Percentiles rank a stretch among this genome's conserved stretches.
phyloP scores from a whole-genome alignment of 2,797 vertebrate genomes.

The Perodicticus potto region DNA sequence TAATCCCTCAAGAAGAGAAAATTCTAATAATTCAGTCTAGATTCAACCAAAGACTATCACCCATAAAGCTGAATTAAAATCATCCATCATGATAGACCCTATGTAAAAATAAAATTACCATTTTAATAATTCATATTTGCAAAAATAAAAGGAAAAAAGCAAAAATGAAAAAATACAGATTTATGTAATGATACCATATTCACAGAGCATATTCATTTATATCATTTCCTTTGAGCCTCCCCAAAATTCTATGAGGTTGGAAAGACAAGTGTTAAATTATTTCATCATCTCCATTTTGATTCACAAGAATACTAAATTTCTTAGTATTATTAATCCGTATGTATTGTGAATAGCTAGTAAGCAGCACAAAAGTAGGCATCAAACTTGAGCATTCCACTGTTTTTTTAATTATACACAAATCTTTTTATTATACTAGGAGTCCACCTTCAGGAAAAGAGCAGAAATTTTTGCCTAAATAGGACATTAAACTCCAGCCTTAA shows the following conservation, averaged over 20 bases:
- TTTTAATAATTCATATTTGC: not conserved
- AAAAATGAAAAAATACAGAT: not conserved
- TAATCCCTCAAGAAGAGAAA: not conserved
- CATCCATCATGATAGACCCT: not conserved
- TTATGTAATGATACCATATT: not conserved
- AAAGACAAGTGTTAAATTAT: constrained; percentile 34
- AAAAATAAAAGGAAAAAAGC: too few species aligned
- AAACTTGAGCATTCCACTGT: not conserved
- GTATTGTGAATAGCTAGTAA: not conserved
- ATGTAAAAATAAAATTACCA: not conserved
- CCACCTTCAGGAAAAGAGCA: constrained; percentile 73
- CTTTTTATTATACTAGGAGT: constrained; percentile 58
- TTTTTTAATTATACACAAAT: constrained; percentile 49
- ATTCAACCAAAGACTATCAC: not conserved
- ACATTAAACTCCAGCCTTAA: not conserved
- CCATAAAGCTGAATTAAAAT: not conserved
- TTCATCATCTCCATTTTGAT: constrained; percentile 38
- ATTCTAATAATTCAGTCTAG: not conserved
- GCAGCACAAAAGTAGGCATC: not conserved
- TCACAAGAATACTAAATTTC: not conserved
- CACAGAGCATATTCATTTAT: not conserved
- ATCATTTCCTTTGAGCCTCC: constrained; percentile 5
- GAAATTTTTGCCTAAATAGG: constrained; percentile 50
- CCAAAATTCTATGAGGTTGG: not conserved
- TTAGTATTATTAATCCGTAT: not conserved